A percentile compares a stretch with the other conserved stretches of the same genome.
These are phyloP conservation scores for Schizopygopsis malacanthus DNA, from an alignment of 2,797 vertebrate genomes.

Conservation along the genomic window DNA sequence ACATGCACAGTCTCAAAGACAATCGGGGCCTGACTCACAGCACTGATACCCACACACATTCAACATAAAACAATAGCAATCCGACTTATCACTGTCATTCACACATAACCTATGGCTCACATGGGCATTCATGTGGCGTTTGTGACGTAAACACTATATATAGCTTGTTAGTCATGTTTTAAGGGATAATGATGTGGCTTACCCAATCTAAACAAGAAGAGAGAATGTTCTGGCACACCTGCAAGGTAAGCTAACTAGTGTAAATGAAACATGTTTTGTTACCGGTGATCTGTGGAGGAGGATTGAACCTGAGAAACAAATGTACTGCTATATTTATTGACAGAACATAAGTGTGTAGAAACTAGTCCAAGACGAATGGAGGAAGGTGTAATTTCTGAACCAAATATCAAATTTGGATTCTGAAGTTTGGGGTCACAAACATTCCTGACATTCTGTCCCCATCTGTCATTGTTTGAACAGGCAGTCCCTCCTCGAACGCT, in stretches of 20 bases:
- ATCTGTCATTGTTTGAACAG: conserved; percentile 7
- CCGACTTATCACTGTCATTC: conserved; percentile 37
- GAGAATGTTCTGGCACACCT: background rate
- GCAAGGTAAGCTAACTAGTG: background rate
- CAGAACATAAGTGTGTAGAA: background rate
- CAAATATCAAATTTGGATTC: background rate
- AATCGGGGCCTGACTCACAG: conserved; percentile 27
- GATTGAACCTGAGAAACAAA: background rate
- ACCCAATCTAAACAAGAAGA: background rate
- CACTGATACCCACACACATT: conserved; percentile 15
- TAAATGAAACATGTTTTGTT: background rate
- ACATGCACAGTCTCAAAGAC: conserved; percentile 21
- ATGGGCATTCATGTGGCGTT: background rate
- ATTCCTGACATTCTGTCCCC: background rate
- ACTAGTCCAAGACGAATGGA: background rate
- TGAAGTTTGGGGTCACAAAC: background rate
- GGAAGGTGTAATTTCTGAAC: background rate
- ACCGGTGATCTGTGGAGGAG: background rate
- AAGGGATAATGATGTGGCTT: background rate
- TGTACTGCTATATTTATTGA: background rate
- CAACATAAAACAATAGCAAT: conserved; percentile 39
- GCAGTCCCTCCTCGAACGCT: background rate
- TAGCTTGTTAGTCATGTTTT: conserved; percentile 15
- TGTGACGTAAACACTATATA: conserved; percentile 8
- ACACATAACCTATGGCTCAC: conserved; percentile 22